Evolutionary conservation across 2,113 vertebrate species (phyloP), one percentile per base, ranked within the genome.

Genomic region (Terrapene triunguis): DNA sequence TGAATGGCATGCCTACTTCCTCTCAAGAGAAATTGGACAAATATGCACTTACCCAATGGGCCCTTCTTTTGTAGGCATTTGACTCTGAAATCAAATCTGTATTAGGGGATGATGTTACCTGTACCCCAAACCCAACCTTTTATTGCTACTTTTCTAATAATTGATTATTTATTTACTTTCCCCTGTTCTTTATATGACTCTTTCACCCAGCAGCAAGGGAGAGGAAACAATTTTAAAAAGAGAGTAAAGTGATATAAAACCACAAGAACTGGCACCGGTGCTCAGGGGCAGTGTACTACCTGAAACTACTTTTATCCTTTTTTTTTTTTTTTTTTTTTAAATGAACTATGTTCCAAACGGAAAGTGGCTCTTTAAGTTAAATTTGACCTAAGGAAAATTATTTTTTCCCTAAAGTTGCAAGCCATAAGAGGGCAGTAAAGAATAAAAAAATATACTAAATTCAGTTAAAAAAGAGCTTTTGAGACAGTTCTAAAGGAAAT

Each of bases 361-460:
- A 84, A 57, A 35, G 24, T 57, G 25, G 35, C 8, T 1, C 0
- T n/a, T 74, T 24, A 84, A 53, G 0, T 0, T 22, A 21, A 8
- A 1, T 21, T 2, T 35, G 62, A 87, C 44, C 14, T 90, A 8
- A n/a, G 82, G 69, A 57, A 92, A 84, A 89, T 57, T 6, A 22
- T 89, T 96, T 95, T 57, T 1, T 83, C 17, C 51, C 86, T 21
- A 9, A 91, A 95, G 82, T n/a, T 24, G 54, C 72, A 32, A 78
- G 85, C 98, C 98, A 97, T 97, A 80, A 96, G 98, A 93, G 98
- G 98, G 98, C 98, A 97, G 97, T 90, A 87, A 79, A 98, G 97
- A 93, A 87, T 91, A 47, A 22, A 35, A 88, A 90, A 97, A 89
- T 2, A 84, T 50, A 74, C 16, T 51, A 89, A 69, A 59, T 11